A percentile compares a stretch with the other conserved stretches of the same genome.
These are phyloP conservation scores for Glaucomys volans DNA, from an alignment of 2,113 vertebrate species.

Conservation along the genomic window DNA sequence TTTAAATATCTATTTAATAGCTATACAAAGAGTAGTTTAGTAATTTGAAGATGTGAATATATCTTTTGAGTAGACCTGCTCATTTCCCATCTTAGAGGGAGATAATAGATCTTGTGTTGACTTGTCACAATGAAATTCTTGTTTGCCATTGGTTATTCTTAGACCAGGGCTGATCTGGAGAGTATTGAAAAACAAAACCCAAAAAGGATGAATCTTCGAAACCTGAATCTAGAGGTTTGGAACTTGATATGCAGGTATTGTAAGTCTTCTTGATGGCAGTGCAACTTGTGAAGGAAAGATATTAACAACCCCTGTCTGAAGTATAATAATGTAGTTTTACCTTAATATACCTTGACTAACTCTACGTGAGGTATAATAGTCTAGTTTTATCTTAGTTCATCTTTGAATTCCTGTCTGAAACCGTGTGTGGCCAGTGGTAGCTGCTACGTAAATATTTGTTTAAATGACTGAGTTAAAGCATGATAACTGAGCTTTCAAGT, in stretches of 20 bases:
- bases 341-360: neutral
- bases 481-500: neutral
- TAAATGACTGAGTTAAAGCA: neutral
- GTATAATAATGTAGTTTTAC: neutral
- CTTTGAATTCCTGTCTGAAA: neutral
- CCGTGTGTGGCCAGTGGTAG: neutral
- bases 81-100: neutral
- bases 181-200: constrained; percentile 21
- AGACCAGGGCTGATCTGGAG: neutral
- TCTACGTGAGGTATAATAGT: neutral
- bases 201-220: neutral
- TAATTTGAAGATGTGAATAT: neutral
- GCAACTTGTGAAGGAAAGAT: neutral
- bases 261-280: neutral
- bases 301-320: neutral
- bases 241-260: neutral
- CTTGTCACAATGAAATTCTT: constrained; percentile 41
- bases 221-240: neutral
- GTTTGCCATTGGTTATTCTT: constrained; percentile 35
- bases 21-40: neutral
- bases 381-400: neutral
- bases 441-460: neutral
- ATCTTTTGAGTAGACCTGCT: neutral
- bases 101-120: neutral
- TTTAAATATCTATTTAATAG: constrained; percentile 34